phyloP scores from a whole-genome alignment of 2,113 vertebrate genomes.

The Acanthochromis polyacanthus region DNA sequence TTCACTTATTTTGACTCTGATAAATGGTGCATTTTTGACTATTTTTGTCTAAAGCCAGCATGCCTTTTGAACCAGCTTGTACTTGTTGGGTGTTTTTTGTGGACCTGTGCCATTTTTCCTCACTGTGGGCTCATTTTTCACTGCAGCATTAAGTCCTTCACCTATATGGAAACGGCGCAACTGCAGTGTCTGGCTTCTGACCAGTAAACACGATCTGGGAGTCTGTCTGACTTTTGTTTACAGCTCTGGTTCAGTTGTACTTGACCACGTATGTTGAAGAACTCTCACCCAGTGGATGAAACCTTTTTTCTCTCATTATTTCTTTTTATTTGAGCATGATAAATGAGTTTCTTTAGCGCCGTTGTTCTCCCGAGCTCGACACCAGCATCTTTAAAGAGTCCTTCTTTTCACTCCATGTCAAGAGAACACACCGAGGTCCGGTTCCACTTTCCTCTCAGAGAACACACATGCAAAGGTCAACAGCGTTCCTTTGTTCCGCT shows the following conservation, averaged over 20 bases:
- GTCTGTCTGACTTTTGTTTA: constrained; percentile 35
- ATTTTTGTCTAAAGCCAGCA: no score
- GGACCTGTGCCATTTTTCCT: no score
- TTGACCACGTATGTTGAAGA: constrained; percentile 15
- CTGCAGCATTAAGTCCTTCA: no score
- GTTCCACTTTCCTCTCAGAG: constrained; percentile 42
- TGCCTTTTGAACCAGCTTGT: no score
- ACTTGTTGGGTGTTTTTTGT: no score
- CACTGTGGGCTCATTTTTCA: no score
- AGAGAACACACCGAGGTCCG: constrained; percentile 31
- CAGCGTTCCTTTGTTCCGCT: constrained; percentile 32
- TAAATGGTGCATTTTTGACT: no score
- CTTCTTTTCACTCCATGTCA: neutral
- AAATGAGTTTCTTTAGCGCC: constrained; percentile 40
- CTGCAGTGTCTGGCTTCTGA: constrained; percentile 42
- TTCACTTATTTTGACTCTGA: no score
- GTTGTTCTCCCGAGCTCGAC: constrained; percentile 14
- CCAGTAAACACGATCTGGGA: constrained; percentile 38
- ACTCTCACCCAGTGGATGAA: neutral
- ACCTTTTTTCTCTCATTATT: neutral
- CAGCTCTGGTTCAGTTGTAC: constrained; percentile 27
- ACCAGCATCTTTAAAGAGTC: constrained; percentile 11
- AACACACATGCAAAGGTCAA: constrained; percentile 56
- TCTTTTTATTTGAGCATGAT: constrained; percentile 23
- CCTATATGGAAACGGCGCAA: neutral